These are phyloP conservation scores for Drosophila auraria DNA, from an alignment of 1,140 invertebrate genomes.

Conservation along the genomic window DNA sequence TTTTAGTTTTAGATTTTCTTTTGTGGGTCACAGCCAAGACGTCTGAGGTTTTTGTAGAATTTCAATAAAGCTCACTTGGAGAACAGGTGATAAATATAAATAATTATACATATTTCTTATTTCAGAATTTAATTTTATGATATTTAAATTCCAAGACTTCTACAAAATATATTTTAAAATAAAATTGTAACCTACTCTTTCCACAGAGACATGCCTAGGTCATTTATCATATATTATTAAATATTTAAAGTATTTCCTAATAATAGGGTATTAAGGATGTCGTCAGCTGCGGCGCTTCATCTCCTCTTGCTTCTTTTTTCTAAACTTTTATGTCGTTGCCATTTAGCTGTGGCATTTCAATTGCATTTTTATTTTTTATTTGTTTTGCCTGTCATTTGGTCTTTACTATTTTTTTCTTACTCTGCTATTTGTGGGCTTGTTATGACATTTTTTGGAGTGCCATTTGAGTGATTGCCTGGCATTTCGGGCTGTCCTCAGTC, in stretches of 20 bases:
- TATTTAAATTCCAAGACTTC: too few species aligned
- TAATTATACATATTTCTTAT: too few species aligned
- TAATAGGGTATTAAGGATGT: constrained; percentile 1
- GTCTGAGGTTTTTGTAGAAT: constrained; percentile 60
- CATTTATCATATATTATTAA: background rate
- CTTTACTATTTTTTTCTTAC: constrained; percentile 20
- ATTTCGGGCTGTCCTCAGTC: constrained; percentile 38
- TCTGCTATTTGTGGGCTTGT: constrained; percentile 39
- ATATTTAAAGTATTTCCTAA: background rate
- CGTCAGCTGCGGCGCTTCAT: background rate
- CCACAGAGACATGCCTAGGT: too few species aligned
- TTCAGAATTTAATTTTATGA: too few species aligned
- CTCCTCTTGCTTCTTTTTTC: constrained; percentile 6
- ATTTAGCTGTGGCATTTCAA: constrained; percentile 66
- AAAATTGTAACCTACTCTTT: too few species aligned
- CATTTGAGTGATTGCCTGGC: constrained; percentile 73
- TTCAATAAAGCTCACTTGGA: constrained; percentile 27
- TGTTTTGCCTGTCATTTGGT: constrained; percentile 64
- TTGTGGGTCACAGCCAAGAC: constrained; percentile 59
- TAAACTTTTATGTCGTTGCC: constrained; percentile 34
- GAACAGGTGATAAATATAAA: constrained; percentile 4
- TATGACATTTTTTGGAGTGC: constrained; percentile 60
- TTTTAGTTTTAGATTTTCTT: constrained; percentile 19
- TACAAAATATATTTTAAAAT: background rate
- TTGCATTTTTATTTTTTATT: constrained; percentile 51